Evolutionary conservation across 2,113 vertebrate genomes (phyloP).

Genomic region (Setophaga coronata): DNA sequence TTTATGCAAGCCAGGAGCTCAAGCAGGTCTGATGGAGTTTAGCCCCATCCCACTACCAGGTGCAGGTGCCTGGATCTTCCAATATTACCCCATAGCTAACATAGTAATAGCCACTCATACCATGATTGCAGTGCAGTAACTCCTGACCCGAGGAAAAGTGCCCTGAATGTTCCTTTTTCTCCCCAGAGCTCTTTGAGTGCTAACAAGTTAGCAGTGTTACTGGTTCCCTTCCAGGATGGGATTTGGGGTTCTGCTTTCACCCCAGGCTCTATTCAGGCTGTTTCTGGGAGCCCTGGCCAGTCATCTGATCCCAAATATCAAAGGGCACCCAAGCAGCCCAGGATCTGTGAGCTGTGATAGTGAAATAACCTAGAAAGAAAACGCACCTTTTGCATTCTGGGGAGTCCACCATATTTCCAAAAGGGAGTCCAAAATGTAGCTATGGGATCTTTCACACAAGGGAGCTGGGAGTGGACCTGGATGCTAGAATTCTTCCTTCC

Average conservation of each 20-base stretch:
- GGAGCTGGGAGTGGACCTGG: neutral
- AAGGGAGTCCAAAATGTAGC: neutral
- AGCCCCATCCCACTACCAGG: neutral
- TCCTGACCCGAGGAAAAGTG: neutral
- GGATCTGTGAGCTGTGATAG: neutral
- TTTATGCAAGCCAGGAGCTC: neutral
- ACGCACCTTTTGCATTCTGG: neutral
- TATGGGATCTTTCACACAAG: neutral
- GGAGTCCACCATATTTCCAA: neutral
- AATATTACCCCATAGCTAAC: accelerated
- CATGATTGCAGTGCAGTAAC: neutral
- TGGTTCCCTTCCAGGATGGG: neutral
- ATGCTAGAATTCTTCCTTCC: neutral
- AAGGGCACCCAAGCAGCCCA: neutral
- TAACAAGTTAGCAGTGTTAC: neutral
- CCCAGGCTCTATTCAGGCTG: neutral
- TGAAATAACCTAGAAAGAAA: neutral
- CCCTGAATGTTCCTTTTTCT: neutral
- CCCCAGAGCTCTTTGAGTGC: neutral
- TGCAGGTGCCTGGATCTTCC: neutral
- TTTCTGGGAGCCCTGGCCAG: neutral
- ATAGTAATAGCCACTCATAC: neutral
- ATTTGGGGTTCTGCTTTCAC: neutral
- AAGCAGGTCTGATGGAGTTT: neutral
- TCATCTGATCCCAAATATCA: neutral